A percentile compares a stretch with the other conserved stretches of the same genome.
These are phyloP conservation scores for Drosophila grimshawi DNA, from an alignment of 1,140 invertebrate genomes.

Conservation along the genomic window DNA sequence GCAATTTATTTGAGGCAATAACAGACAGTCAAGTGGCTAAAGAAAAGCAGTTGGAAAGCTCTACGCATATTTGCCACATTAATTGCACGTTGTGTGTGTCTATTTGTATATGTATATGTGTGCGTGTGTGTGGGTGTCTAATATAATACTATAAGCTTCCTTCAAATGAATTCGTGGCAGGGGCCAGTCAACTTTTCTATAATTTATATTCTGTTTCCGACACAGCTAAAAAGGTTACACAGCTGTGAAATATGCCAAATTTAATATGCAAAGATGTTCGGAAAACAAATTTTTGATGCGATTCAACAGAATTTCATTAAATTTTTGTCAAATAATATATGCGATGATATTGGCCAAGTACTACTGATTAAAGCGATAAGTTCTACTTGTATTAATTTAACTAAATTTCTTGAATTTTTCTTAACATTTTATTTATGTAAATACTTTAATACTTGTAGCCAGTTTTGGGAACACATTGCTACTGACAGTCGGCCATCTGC, in stretches of 20 bases:
- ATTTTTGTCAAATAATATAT: too few species aligned
- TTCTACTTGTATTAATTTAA: too few species aligned
- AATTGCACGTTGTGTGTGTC: conserved; percentile 40
- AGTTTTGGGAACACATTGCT: conserved; percentile 10
- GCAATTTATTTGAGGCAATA: conserved; percentile 74
- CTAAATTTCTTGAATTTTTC: too few species aligned
- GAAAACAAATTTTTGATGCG: conserved; percentile 2
- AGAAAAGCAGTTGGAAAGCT: conserved; percentile 52
- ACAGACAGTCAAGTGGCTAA: conserved; percentile 73
- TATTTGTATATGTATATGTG: not conserved
- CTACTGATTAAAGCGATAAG: too few species aligned
- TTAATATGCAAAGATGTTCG: conserved; percentile 5
- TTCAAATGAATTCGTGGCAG: conserved; percentile 12
- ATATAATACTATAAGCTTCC: conserved; percentile 15
- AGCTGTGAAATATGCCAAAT: not conserved
- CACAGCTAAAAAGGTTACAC: conserved; percentile 7
- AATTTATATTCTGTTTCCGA: conserved; percentile 21
- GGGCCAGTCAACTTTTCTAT: conserved; percentile 21
- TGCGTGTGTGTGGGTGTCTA: conserved; percentile 13
- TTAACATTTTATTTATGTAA: too few species aligned
- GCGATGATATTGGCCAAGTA: too few species aligned
- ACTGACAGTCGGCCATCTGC: not conserved
- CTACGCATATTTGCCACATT: conserved; percentile 48
- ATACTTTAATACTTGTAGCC: too few species aligned
- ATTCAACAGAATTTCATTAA: not conserved